Evolutionary conservation across 2,888 invertebrate genomes (phyloP).

Genomic region (Cancer borealis): DNA sequence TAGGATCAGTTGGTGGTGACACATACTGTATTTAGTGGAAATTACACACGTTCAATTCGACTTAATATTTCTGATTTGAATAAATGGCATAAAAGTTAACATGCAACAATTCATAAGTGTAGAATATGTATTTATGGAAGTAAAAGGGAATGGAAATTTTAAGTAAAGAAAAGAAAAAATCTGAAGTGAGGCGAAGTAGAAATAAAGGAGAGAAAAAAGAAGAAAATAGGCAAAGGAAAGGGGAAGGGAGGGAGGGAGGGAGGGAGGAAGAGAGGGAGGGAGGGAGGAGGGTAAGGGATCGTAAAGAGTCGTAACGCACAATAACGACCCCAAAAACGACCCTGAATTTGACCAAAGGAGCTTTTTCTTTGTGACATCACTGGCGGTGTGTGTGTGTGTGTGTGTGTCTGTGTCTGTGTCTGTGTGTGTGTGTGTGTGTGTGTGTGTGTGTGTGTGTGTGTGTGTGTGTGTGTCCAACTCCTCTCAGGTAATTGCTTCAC

Average conservation of each 20-base stretch:
- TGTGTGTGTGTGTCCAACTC: neutral
- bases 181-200: neutral
- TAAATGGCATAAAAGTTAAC: neutral
- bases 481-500: slow-evolving; percentile 22
- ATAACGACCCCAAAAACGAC: slow-evolving; percentile 6
- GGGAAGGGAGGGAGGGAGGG: neutral
- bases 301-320: neutral
- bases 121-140: neutral
- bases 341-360: neutral
- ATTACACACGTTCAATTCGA: neutral
- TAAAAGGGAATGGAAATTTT: neutral
- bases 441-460: slow-evolving; percentile 15
- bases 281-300: neutral
- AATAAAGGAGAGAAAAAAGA: neutral
- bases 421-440: slow-evolving; percentile 15
- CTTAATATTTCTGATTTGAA: neutral
- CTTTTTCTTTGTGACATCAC: slow-evolving; percentile 7
- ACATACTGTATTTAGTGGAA: neutral
- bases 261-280: neutral
- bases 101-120: neutral
- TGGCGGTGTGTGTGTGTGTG: neutral
- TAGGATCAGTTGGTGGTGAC: slow-evolving; percentile 18
- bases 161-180: neutral
- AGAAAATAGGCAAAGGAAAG: neutral
- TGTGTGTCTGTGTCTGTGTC: slow-evolving; percentile 10